Conservation (phyloP, 2,797 vertebrate genomes). For the Synaphobranchus kaupii region DNA sequence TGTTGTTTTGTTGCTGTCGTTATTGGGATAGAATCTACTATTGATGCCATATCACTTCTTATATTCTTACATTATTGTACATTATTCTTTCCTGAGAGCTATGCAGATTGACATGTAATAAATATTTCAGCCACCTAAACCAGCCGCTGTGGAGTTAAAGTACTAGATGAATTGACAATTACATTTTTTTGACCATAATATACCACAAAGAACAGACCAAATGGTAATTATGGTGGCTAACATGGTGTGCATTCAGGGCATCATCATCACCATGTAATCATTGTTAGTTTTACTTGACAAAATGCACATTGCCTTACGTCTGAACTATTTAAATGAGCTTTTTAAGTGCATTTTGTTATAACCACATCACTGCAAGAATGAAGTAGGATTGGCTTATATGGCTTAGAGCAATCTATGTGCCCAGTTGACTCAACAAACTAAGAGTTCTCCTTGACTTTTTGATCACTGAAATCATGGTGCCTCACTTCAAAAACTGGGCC, state of each 20-base stretch:
- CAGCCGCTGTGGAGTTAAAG: conserved; percentile 35
- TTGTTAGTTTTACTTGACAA: conserved; percentile 42
- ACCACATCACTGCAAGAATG: conserved; percentile 40
- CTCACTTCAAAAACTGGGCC: neutral
- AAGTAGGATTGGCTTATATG: conserved; percentile 47
- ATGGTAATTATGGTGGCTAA: conserved; percentile 61
- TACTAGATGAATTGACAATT: conserved; percentile 55
- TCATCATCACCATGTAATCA: conserved; percentile 58
- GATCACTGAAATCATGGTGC: neutral
- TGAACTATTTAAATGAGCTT: conserved; percentile 54
- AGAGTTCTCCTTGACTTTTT: conserved; percentile 36
- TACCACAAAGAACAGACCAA: conserved; percentile 46
- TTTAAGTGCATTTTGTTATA: conserved; percentile 39
- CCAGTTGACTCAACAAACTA: conserved; percentile 38
- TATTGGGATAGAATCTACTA: neutral
- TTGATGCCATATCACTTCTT: conserved; percentile 17
- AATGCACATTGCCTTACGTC: conserved; percentile 48
- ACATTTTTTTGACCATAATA: conserved; percentile 45
- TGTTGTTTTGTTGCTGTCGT: neutral
- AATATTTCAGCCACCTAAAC: conserved; percentile 41
- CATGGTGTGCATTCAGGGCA: conserved; percentile 48
- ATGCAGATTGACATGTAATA: conserved; percentile 55
- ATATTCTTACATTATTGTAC: conserved; percentile 39
- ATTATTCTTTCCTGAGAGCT: conserved; percentile 39
- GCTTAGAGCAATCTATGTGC: conserved; percentile 44